Evolutionary conservation across 2,888 invertebrate species (phyloP), one percentile per base, ranked within the genome.

Genomic region (Catocala nupta): DNA sequence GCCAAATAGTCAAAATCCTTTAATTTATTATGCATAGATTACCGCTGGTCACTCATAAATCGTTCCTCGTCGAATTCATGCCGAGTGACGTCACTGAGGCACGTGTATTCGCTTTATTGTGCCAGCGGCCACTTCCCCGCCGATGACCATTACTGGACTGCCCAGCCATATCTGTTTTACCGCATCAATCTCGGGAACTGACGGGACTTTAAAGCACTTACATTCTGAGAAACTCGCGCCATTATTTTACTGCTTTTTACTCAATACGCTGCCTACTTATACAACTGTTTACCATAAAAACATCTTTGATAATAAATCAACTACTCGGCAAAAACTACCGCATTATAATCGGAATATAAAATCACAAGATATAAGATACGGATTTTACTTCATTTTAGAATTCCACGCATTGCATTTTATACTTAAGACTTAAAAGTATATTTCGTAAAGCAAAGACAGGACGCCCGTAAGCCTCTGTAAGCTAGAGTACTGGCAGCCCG

Each of bases 81-180:
- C 55, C 44, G 60, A 25, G 39, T 73, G 63, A 73, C 80, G 78
- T 81, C 79, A 82, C 69, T 62, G 55, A 36, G 63, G 63, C 69
- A 75, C 78, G 78, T 74, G 77, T 77, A 68, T 60, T 75, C 71
- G 69, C 75, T 73, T 71, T 71, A 80, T 73, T 70, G 71, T 63
- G 59, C 69, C 76, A 75, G 77, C 70, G 69, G 68, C 64, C 71
- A 77, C 80, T 81, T 83, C 81, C 83, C 78, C 68, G 57, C 55
- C 64, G 61, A 59, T 62, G 47, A 64, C 67, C 60, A 63, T 69
- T 66, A 56, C 65, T 63, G 56, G 42, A 63, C 36, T 63, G 56
- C 65, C 57, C 60, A 42, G 52, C 56, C 71, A 44, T 44, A 44
- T 44, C 36, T 39, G 36, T 39, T 39, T n/a, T n/a, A n/a, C n/a